phyloP scores from a whole-genome alignment of 2,888 invertebrate genomes.

The Lasius fuliginosus region DNA sequence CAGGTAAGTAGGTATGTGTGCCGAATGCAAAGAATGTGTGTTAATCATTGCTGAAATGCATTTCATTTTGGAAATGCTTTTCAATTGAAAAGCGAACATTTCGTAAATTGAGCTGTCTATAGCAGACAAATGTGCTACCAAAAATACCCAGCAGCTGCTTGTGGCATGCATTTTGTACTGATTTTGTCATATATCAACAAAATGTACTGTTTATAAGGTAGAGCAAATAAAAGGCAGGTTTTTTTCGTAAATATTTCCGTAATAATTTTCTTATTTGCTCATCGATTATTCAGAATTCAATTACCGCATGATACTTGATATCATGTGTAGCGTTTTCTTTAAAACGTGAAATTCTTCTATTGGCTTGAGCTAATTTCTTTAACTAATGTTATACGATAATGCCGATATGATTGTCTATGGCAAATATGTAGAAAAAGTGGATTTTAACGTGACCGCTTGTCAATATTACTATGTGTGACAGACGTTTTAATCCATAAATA shows the following conservation, averaged over 20 bases:
- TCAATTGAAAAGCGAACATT: constrained; percentile 34
- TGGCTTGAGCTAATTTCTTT: background rate
- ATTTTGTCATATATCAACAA: background rate
- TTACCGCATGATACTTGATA: background rate
- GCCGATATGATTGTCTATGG: background rate
- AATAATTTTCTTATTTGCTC: background rate
- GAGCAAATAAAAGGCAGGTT: background rate
- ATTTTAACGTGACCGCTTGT: background rate
- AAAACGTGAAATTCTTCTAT: background rate
- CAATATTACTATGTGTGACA: constrained; percentile 33
- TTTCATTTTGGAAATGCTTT: constrained; percentile 34
- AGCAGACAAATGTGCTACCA: background rate
- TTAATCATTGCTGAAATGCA: constrained; percentile 37
- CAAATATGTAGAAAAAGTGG: background rate
- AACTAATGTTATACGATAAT: constrained; percentile 2
- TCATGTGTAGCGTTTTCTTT: background rate
- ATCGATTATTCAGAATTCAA: background rate
- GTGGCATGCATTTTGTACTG: constrained; percentile 20
- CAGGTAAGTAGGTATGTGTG: background rate
- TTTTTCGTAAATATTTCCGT: background rate
- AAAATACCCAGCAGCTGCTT: constrained; percentile 21
- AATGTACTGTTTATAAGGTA: background rate
- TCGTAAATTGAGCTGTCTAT: constrained; percentile 34
- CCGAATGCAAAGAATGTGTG: constrained; percentile 17
- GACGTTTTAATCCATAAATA: constrained; percentile 29